phyloP scores from a whole-genome alignment of 1,140 invertebrate genomes.

The Drosophila parabipectinata region DNA sequence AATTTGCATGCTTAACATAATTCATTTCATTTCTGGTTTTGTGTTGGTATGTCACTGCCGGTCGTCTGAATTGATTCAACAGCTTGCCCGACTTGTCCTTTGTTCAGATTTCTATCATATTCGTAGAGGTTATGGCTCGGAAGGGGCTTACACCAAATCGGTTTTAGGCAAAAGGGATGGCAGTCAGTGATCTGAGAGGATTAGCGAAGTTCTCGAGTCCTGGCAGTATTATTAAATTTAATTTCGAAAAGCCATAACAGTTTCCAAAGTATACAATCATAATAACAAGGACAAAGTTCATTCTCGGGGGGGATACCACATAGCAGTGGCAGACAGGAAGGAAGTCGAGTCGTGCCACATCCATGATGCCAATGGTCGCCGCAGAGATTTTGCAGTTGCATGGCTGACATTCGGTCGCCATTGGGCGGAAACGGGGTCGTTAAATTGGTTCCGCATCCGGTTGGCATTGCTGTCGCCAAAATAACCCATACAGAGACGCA shows the following conservation, averaged over 20 bases:
- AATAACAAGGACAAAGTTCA: neutral
- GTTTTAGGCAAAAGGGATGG: conserved; percentile 3
- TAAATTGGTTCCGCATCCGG: conserved; percentile 62
- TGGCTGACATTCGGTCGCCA: conserved; percentile 24
- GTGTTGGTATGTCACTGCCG: conserved; percentile 27
- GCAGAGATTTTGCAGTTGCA: conserved; percentile 55
- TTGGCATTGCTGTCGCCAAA: conserved; percentile 28
- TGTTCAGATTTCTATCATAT: conserved; percentile 4
- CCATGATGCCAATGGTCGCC: conserved; percentile 32
- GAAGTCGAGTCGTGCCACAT: conserved; percentile 9
- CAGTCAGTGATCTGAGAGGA: neutral
- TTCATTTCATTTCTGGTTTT: conserved; percentile 42
- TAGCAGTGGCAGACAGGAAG: conserved; percentile 11
- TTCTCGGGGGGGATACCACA: no score
- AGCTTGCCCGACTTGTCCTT: conserved; percentile 19
- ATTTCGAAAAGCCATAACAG: conserved; percentile 28
- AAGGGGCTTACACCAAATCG: conserved; percentile 32
- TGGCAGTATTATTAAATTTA: conserved; percentile 2
- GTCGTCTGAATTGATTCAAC: conserved; percentile 31
- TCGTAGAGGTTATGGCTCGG: neutral
- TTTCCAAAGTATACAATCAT: conserved; percentile 1
- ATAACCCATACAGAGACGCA: conserved; percentile 12
- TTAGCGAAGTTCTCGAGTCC: neutral
- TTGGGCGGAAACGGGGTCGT: conserved; percentile 54
- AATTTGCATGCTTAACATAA: conserved; percentile 58